Base-by-base conservation (phyloP, 1,140 invertebrate species). In the Drosophila nigrodunni region DNA sequence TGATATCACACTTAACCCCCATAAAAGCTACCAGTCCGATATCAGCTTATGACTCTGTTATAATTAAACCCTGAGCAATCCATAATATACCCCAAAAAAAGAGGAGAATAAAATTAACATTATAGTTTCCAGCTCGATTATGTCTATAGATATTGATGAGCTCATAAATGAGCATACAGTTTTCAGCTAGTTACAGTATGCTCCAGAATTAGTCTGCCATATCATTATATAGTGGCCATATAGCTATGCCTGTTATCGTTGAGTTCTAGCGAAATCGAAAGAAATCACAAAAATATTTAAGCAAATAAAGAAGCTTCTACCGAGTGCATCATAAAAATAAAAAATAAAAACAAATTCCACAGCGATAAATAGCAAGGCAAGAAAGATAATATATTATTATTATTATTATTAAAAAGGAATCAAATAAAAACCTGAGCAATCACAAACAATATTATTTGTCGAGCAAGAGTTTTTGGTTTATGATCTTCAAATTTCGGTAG, bases 11-110 rank as follows among this genome's bases (percentile, higher is more conserved):
- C 67, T 82, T 49, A 46, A 60, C 44, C 41, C 21, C 39, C 73
- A 80, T 80, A 85, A 83, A 85, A 76, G 80, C 81, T 83, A 83
- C 80, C 80, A 83, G 72, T 83, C 15, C 82, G 81, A 83, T 85
- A 85, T 67, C 77, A 76, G 66, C 71, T 68, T 79, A 82, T 82
- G 64, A 35, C 66, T 64, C 68, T 66, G 65, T 85, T 82, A 74
- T 37, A 77, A 59, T 64, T 50, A 15, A 8, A 21, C 47, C 4
- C 11, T 30, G 44, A n/a, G 50, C 37, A 73, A 62, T 50, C 58
- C 13, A 50, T 65, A 55, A 52, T 60, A 54, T 70, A 59, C 13
- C 52, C 54, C 5, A 57, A 30, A 30, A 30, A 30, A 30, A 30
- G 3, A 6, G 6, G 25, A 1, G 25, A 30, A 30, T 30, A 30